Percentiles rank a stretch among this genome's conserved stretches.
These are phyloP conservation scores for Carabus problematicus DNA, from an alignment of 2,888 invertebrate species.

Conservation along the genomic window DNA sequence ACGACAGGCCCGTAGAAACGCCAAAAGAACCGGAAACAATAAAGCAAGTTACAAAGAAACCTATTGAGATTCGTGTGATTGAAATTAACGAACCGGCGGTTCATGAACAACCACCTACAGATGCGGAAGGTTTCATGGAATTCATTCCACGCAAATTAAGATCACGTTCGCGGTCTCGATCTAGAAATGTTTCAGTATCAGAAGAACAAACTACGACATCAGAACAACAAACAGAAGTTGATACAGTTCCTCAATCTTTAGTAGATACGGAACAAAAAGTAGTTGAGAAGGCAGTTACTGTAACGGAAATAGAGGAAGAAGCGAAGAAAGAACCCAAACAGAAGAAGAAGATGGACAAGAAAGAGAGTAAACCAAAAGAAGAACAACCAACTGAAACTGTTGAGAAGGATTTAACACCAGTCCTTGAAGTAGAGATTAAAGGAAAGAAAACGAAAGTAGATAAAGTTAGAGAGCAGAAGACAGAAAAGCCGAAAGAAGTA, in stretches of 20 bases:
- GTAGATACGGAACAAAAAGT: not conserved
- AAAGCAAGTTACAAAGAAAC: conserved; percentile 7
- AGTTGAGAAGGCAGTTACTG: not conserved
- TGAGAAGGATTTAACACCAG: conserved; percentile 5
- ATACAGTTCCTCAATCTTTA: not conserved
- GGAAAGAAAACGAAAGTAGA: conserved; percentile 3
- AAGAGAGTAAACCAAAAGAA: not conserved
- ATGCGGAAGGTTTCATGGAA: conserved; percentile 35
- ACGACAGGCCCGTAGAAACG: conserved; percentile 12
- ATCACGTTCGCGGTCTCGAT: conserved; percentile 22
- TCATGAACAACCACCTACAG: conserved; percentile 27
- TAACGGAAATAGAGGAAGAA: conserved; percentile 1
- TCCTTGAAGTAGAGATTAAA: not conserved
- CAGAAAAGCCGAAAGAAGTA: conserved; percentile 1
- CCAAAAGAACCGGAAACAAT: conserved; percentile 7
- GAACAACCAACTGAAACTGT: conserved; percentile 1
- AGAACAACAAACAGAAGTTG: not conserved
- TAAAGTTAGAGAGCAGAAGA: conserved; percentile 1
- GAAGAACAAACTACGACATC: conserved; percentile 10
- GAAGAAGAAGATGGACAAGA: not conserved
- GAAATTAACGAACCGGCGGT: conserved; percentile 11
- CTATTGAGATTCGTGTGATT: conserved; percentile 27
- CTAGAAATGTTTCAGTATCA: conserved; percentile 22
- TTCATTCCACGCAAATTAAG: conserved; percentile 24
- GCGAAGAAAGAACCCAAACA: not conserved